phyloP scores from a whole-genome alignment of 35 echinoderm and acorn worm genomes.

The Amphiura filiformis region DNA sequence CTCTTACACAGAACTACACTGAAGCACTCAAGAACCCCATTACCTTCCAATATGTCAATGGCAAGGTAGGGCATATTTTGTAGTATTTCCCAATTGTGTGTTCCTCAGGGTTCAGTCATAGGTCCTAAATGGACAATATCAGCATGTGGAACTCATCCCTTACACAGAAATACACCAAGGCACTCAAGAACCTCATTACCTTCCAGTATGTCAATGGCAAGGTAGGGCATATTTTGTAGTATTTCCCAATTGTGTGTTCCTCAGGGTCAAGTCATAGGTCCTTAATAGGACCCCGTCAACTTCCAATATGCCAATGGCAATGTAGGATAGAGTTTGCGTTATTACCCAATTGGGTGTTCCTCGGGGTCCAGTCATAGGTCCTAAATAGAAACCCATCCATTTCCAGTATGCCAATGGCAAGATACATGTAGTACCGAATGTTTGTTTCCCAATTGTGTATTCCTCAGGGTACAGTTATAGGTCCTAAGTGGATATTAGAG shows the following conservation, averaged over 20 bases:
- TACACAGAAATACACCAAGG: background rate
- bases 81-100: background rate
- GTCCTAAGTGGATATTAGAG: too few relatives aligned
- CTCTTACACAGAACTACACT: background rate
- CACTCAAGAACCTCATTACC: background rate
- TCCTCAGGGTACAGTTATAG: too few relatives aligned
- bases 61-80: slow-evolving; percentile 7
- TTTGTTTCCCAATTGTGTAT: too few relatives aligned
- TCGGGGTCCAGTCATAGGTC: background rate
- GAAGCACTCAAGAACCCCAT: background rate
- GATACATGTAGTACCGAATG: too few relatives aligned
- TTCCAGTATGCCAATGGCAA: too few relatives aligned
- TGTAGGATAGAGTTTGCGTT: background rate
- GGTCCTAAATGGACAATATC: too few relatives aligned
- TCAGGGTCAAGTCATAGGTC: too few relatives aligned
- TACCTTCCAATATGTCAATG: background rate
- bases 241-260: too few relatives aligned
- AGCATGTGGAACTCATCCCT: background rate
- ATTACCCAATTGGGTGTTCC: background rate
- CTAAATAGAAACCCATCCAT: background rate
- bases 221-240: background rate
- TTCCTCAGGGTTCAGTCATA: background rate
- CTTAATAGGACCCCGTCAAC: too few relatives aligned
- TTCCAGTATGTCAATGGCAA: slow-evolving; percentile 1
- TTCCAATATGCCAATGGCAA: too few relatives aligned